Base-by-base conservation (phyloP, 1,140 invertebrate species). In the Augochlora pura region DNA sequence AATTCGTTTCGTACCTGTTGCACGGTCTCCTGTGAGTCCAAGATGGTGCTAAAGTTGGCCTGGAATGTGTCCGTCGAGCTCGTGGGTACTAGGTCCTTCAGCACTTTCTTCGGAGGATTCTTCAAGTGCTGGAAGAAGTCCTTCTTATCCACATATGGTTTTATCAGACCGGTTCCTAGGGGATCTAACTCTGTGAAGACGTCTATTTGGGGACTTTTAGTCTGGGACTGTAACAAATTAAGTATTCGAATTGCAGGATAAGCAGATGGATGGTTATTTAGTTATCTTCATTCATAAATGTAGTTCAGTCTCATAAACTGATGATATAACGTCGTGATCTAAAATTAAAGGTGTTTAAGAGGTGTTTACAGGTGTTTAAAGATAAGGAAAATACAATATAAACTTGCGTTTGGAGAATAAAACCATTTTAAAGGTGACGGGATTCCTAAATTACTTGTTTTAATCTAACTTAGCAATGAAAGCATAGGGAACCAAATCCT, bases 41-140 rank as follows among this genome's bases (percentile, higher is more conserved):
- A 75, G 16, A 86, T 46, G 4, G 46, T 79, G 57, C 89, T 88
- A 69, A 93, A 93, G 81, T 91, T 90, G 0, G 92, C 91, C 32
- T 91, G 90, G 52, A 93, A 92, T 0, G 90, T 92, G 12, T 93
- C 88, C 70, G 46, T 81, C 9, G 89, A 90, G 75, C 77, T 91
- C 42, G 90, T 92, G 6, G 88, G 88, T 12, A 95, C 95, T 86
- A 98, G 93, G 91, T 98, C 97, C 93, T 98, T 98, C 63, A 98
- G 94, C 25, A 97, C 95, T 93, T 97, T 98, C 94, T 97, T 97
- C 70, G 97, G 97, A 80, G 97, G 97, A 93, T 98, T 98, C 94
- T 98, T 98, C 80, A 98, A 94, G 88, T 98, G 96, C 93, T 97
- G 96, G 94, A 98, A 98, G 93, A 98, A 98, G 91, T 98, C 97